Conservation (phyloP, 2,113 vertebrate species). For the Taxidea taxus region DNA sequence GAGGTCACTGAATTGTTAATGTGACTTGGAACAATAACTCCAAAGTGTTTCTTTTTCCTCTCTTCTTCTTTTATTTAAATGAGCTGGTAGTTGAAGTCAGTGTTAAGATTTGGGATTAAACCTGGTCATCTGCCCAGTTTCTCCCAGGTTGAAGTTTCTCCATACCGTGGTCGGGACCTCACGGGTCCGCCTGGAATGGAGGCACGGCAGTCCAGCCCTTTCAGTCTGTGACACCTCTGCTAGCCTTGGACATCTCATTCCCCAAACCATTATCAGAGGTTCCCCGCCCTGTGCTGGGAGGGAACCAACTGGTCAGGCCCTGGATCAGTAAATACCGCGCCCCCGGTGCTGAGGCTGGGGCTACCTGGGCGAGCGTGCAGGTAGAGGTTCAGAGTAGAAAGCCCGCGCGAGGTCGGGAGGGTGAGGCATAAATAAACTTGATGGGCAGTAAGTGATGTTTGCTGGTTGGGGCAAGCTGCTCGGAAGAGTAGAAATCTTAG, state of each 20-base stretch:
- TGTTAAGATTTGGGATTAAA: background rate
- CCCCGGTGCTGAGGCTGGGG: background rate
- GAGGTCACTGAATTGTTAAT: background rate
- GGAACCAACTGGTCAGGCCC: background rate
- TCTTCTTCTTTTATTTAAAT: background rate
- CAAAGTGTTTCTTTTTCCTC: background rate
- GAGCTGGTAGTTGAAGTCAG: background rate
- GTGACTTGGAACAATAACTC: background rate
- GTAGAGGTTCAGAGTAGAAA: background rate
- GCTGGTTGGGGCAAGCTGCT: background rate
- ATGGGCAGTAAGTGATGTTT: background rate
- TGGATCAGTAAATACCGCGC: background rate
- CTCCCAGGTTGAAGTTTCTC: background rate
- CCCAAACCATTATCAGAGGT: background rate
- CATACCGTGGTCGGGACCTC: background rate
- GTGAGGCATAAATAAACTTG: background rate
- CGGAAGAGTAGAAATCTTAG: background rate
- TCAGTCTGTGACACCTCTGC: background rate
- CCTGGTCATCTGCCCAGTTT: background rate
- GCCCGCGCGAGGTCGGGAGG: rapidly evolving
- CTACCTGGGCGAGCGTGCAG: background rate
- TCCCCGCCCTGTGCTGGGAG: background rate
- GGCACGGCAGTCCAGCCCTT: background rate
- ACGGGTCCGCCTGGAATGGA: background rate
- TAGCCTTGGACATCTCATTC: background rate